Percentiles rank a stretch among this genome's conserved stretches.
phyloP scores from a whole-genome alignment of 35 echinoderm and acorn worm species.

The Lytechinus pictus region DNA sequence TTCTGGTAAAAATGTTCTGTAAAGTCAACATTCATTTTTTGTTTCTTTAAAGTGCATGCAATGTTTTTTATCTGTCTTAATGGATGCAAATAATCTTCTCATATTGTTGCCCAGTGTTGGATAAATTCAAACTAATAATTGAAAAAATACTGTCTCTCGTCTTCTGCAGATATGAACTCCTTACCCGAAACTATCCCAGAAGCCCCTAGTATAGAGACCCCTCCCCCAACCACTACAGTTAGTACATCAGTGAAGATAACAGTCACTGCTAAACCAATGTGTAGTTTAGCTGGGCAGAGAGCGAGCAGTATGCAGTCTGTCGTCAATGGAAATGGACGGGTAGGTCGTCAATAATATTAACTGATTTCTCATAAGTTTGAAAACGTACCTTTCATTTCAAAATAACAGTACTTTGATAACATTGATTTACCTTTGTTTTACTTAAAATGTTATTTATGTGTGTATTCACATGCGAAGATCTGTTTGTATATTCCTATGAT shows the following conservation, averaged over 20 bases:
- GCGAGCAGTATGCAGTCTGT: constrained; percentile 24
- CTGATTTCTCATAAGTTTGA: no score
- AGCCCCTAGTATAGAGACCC: constrained; percentile 45
- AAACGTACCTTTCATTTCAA: no score
- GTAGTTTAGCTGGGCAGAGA: constrained; percentile 33
- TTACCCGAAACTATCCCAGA: constrained; percentile 50
- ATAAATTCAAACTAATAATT: no score
- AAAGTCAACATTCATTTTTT: no score
- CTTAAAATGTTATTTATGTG: background rate
- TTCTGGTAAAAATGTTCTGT: no score
- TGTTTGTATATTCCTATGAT: no score
- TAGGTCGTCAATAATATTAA: background rate
- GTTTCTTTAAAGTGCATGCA: no score
- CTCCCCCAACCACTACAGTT: constrained; percentile 31
- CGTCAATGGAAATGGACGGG: constrained; percentile 40
- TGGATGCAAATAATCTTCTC: no score
- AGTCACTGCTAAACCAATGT: constrained; percentile 61
- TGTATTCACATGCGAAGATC: background rate
- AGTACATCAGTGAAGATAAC: constrained; percentile 76
- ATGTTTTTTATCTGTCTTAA: no score
- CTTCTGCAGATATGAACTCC: constrained; percentile 38
- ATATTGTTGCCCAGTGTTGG: no score
- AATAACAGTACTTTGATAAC: no score
- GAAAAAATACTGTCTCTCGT: background rate
- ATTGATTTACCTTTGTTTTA: background rate